A percentile compares a stretch with the other conserved stretches of the same genome.
These are phyloP conservation scores for Drosophila suzukii DNA, from an alignment of 1,140 invertebrate species.

Conservation along the genomic window DNA sequence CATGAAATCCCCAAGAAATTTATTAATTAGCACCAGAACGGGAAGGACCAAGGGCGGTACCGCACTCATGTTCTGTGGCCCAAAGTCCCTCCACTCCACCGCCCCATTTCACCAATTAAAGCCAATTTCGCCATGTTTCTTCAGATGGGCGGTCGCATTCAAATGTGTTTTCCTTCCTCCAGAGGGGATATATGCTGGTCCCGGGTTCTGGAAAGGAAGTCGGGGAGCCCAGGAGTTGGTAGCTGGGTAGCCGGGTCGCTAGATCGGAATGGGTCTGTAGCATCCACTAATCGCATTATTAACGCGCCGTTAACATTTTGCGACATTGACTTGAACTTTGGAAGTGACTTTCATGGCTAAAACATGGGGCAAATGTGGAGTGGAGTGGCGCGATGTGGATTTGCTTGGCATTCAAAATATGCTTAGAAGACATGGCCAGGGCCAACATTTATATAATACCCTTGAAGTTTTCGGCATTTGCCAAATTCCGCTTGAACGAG, in stretches of 20 bases:
- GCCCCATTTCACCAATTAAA: slow-evolving; percentile 63
- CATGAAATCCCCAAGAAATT: slow-evolving; percentile 54
- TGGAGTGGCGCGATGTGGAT: slow-evolving; percentile 15
- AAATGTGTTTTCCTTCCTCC: slow-evolving; percentile 47
- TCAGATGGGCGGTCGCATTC: slow-evolving; percentile 41
- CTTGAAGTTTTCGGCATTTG: slow-evolving; percentile 70
- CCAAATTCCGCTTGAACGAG: slow-evolving; percentile 64
- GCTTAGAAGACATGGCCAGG: slow-evolving; percentile 58
- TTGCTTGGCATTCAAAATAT: slow-evolving; percentile 62
- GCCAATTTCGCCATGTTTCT: slow-evolving; percentile 67
- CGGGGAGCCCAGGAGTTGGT: background rate
- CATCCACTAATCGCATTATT: slow-evolving; percentile 77
- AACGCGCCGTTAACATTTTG: slow-evolving; percentile 78
- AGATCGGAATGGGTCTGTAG: slow-evolving; percentile 40
- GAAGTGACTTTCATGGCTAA: slow-evolving; percentile 56
- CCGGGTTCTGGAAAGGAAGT: background rate
- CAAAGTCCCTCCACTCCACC: slow-evolving; percentile 2
- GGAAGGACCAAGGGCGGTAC: background rate
- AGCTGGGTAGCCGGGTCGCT: slow-evolving; percentile 10
- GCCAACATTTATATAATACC: slow-evolving; percentile 67
- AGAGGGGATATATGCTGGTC: slow-evolving; percentile 28
- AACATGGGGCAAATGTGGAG: background rate
- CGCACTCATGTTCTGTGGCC: slow-evolving; percentile 41
- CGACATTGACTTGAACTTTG: slow-evolving; percentile 76
- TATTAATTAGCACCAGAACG: slow-evolving; percentile 51